Base-by-base conservation (phyloP, 2,797 vertebrate genomes). In the Arnoldichthys spilopterus region DNA sequence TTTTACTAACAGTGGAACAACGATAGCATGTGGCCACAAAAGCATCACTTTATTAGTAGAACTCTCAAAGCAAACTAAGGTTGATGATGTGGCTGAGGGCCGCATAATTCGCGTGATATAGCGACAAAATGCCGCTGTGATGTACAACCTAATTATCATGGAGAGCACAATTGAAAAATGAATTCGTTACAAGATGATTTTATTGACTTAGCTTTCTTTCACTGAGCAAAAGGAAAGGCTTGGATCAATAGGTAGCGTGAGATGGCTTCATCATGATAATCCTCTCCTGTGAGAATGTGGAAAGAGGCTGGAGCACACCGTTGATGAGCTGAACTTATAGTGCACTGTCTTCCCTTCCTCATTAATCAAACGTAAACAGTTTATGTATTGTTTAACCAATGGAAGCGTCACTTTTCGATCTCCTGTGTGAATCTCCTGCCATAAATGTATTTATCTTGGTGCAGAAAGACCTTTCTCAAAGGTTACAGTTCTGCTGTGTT, bases 141-240 rank as follows among this genome's bases (percentile, higher is more conserved):
- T 85, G 68, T 73, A 87, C 86, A 83, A 84, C 81, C 88, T 88
- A 84, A 91, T 93, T 91, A 92, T 92, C 80, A 86, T 70, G 49
- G 67, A 49, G 78, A 84, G 79, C 84, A 74, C 82, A 85, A 86
- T 89, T 83, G 84, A 89, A 90, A 87, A 87, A 87, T 85, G 87
- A 85, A 85, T 92, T 90, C 71, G 88, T 90, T 91, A 83, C 92
- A 87, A 82, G 67, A 86, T 90, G 87, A 90, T 87, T 89, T 77
- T 91, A 93, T 92, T 84, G 89, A 91, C 85, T 87, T 22, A 77
- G 58, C 84, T 91, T 92, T 91, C 89, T 90, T 87, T 86, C 88
- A 85, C 80, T 81, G 87, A 72, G 90, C 86, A 81, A 85, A 82
- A 64, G 81, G 87, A 88, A 92, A 91, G 89, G 84, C 82, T 67